phyloP scores from a whole-genome alignment of 2,888 invertebrate species.

The Lottia scabra region DNA sequence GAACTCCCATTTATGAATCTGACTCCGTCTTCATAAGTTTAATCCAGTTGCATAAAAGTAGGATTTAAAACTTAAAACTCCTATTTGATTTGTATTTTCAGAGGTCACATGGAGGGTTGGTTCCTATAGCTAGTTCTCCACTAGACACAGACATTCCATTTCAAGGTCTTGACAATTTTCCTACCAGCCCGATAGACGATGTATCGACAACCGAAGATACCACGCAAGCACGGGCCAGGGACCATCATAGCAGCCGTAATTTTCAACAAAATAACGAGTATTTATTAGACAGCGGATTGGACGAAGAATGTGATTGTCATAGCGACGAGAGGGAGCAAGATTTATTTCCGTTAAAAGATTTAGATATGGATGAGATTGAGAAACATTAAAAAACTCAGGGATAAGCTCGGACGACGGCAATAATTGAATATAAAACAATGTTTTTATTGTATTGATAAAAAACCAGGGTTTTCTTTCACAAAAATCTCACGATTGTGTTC shows the following conservation, averaged over 20 bases:
- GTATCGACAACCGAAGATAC: constrained; percentile 27
- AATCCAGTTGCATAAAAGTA: no score
- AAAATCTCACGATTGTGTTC: no score
- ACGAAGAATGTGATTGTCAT: constrained; percentile 38
- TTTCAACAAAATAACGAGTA: not conserved
- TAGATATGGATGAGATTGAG: constrained; percentile 64
- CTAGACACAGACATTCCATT: constrained; percentile 51
- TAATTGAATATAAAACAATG: no score
- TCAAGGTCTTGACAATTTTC: constrained; percentile 8
- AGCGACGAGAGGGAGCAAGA: constrained; percentile 37
- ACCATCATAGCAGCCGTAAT: not conserved
- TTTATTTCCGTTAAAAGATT: constrained; percentile 55
- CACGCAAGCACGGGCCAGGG: not conserved
- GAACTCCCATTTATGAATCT: no score
- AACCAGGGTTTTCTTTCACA: no score
- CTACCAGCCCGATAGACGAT: constrained; percentile 40
- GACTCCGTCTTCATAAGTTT: no score
- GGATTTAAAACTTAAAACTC: no score
- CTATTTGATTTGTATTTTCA: no score
- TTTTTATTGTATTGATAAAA: no score
- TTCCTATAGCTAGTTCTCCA: constrained; percentile 64
- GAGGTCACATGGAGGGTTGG: constrained; percentile 30
- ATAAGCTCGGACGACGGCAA: no score
- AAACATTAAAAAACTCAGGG: constrained; percentile 43
- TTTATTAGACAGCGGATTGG: constrained; percentile 14